phyloP scores from a whole-genome alignment of 2,113 vertebrate genomes.

The Kryptolebias marmoratus region DNA sequence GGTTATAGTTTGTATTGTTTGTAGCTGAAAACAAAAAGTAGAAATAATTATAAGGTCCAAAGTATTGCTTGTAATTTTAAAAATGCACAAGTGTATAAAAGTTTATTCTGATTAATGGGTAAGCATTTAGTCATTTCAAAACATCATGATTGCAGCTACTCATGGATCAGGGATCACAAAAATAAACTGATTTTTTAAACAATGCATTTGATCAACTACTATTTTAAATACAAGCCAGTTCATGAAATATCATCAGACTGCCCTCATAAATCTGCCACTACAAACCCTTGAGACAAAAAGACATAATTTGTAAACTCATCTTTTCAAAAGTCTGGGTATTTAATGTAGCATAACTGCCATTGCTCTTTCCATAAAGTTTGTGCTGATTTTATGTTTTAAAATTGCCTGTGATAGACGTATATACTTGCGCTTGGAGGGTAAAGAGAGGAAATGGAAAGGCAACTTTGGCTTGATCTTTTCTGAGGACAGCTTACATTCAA shows the following conservation, averaged over 20 bases:
- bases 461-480: constrained; percentile 55
- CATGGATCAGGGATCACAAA: no score
- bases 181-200: no score
- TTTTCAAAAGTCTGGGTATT: constrained; percentile 11
- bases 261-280: constrained; percentile 16
- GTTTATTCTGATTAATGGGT: no score
- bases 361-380: constrained; percentile 1
- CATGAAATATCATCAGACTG: constrained; percentile 9
- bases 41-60: no score
- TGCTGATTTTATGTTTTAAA: constrained; percentile 15
- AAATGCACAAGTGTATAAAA: no score
- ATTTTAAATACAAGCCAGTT: no score
- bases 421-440: constrained; percentile 22
- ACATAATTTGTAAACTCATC: neutral
- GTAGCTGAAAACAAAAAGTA: no score
- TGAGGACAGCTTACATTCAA: constrained; percentile 60
- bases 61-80: no score
- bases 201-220: no score
- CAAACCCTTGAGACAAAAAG: neutral
- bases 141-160: no score
- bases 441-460: constrained; percentile 52
- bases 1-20: no score
- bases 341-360: constrained; percentile 9
- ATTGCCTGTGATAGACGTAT: constrained; percentile 29
- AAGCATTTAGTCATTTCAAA: no score